Evolutionary conservation across 1,140 invertebrate genomes (phyloP), one percentile per base, ranked within the genome.

Genomic region (Formica selysi): DNA sequence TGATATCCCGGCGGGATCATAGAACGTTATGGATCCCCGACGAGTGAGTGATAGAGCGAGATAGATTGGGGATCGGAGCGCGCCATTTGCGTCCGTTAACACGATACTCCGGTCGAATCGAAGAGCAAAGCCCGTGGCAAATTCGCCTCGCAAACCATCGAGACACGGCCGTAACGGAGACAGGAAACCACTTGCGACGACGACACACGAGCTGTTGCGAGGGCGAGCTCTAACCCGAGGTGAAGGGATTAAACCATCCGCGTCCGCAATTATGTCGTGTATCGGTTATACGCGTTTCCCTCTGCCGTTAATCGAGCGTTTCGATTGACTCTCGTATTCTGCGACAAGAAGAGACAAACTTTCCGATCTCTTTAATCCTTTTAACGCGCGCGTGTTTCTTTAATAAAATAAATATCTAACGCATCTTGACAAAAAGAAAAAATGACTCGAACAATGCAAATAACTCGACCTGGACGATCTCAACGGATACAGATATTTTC

Each of bases 61-160:
- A 80, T 87, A 87, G 78, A 81, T 70, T 62, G 78, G 26, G 80
- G 83, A 81, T 83, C 62, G 19, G 48, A 61, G 64, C 79, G 54
- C 65, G 51, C 54, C 85, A 81, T 89, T 86, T 83, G 51, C 73
- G 13, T 16, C 70, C 76, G 87, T 84, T 81, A 91, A 91, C 76
- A 79, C 84, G 71, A 89, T 78, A 86, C 70, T 74, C 51, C 48
- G 73, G 54, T 59, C 68, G 38, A 81, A 81, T 38, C 54, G 79
- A 51, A 79, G 81, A 51, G n/a, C 88, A 36, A 51, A 51, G 59
- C 85, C 65, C 16, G 68, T 83, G 59, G 65, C n/a, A 22, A 32
- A 68, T 80, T 86, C 64, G 44, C 16, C 48, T 61, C 22, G 62
- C 62, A 36, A 73, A 76, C 54, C 54, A 67, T 36, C 19, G 29